phyloP scores from a whole-genome alignment of 2,797 vertebrate genomes.

The Steatocranus sp. region DNA sequence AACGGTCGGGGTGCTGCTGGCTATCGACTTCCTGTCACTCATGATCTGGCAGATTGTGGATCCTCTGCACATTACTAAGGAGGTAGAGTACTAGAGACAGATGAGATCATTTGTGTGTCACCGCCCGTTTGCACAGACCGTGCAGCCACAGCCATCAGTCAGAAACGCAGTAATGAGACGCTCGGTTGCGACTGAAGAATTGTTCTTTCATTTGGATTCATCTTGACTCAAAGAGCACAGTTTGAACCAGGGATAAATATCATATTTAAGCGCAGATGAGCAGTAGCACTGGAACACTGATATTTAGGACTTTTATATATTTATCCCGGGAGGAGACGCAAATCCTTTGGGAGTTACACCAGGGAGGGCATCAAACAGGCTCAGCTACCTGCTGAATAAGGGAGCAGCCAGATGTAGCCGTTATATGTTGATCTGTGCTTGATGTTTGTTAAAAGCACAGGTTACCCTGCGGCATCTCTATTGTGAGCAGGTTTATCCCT shows the following conservation, averaged over 20 bases:
- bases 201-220: constrained; percentile 7
- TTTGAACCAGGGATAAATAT: not conserved
- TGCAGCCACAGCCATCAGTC: not conserved
- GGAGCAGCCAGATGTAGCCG: not conserved
- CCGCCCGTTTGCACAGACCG: not conserved
- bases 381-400: not conserved
- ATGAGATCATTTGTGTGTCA: constrained; percentile 22
- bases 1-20: constrained; percentile 87
- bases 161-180: constrained; percentile 8
- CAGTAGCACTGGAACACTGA: not conserved
- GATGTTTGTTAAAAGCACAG: not conserved
- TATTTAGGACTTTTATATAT: not conserved
- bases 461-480: not conserved
- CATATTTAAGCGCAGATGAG: not conserved
- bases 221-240: not conserved
- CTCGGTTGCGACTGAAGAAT: not conserved
- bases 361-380: not conserved
- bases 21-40: constrained; percentile 85
- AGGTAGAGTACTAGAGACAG: constrained; percentile 73
- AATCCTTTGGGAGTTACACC: not conserved
- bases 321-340: not conserved
- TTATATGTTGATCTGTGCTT: not conserved
- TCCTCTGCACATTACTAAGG: constrained; percentile 86
- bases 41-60: constrained; percentile 93
- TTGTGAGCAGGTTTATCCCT: not conserved